phyloP scores from a whole-genome alignment of 1,140 invertebrate species.

The Nymphalis io region DNA sequence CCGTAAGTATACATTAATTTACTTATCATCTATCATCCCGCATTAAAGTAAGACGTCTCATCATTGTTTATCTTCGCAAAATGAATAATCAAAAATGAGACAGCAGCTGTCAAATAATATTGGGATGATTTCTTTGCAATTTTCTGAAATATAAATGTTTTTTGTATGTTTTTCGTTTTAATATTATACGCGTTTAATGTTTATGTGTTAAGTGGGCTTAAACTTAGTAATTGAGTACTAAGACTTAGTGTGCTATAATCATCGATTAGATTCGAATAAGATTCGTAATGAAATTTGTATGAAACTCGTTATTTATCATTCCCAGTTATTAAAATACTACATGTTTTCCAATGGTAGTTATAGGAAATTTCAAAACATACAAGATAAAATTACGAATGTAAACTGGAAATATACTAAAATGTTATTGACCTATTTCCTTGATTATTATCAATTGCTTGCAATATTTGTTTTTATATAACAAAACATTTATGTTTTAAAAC shows the following conservation, averaged over 20 bases:
- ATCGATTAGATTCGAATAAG: not conserved
- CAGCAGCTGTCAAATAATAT: conserved; percentile 41
- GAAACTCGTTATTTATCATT: not conserved
- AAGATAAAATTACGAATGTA: not conserved
- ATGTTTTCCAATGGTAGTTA: not conserved
- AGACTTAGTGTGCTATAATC: not conserved
- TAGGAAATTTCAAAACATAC: not conserved
- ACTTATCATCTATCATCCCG: conserved; percentile 8
- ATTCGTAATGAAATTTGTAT: not conserved
- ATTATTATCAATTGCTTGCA: no score
- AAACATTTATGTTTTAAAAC: no score
- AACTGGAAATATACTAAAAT: not conserved
- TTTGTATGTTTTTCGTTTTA: conserved; percentile 6
- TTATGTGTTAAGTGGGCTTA: not conserved
- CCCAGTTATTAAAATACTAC: not conserved
- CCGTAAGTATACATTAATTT: conserved; percentile 56
- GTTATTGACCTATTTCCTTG: not conserved
- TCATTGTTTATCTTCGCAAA: conserved; percentile 27
- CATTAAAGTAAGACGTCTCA: conserved; percentile 8
- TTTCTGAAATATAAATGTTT: conserved; percentile 16
- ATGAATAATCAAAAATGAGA: conserved; percentile 29
- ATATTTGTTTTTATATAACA: no score
- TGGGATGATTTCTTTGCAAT: conserved; percentile 25
- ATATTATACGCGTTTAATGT: not conserved
- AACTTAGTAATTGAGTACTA: not conserved